Evolutionary conservation across 2,797 vertebrate genomes (phyloP), one percentile per base, ranked within the genome.

Genomic region (Myotis vivesi): DNA sequence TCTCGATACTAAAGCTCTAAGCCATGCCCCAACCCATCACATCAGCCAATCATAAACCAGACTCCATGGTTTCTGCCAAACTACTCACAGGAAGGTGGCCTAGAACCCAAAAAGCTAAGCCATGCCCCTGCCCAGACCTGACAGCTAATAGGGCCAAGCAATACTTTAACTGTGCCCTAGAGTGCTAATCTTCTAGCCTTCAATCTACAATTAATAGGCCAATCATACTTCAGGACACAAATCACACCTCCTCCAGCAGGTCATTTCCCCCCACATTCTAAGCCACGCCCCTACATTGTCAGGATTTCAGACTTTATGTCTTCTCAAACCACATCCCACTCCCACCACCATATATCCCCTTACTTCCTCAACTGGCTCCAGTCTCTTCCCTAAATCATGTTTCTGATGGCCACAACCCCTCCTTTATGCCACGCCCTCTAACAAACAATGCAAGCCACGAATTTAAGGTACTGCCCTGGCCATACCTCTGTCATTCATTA

Each of bases 1-100:
- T 55, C 8, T 68, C 6, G n/a, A 1, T 1, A 13, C 7, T 17
- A 38, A 8, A 4, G 0, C 8, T 3, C 41, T 19, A 41, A 75
- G 73, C 68, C 80, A 53, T 44, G 11, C 44, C 81, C 80, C 73
- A 6, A 36, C 4, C 49, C 8, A 8, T 28, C 44, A 46, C 55
- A 44, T 15, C 36, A 64, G 41, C 69, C 80, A 92, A 80, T 92
- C 75, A 69, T 1, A 46, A 80, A 8, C 30, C 13, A 57, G 44
- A 30, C 30, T 49, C 11, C 13, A 2, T 3, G 57, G 15, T 49
- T 57, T 82, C 33, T 0, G 6, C 53, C 38, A 33, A 80, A 57
- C 16, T 28, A 57, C 12, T 59, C 28, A 6, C 22, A 10, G 30
- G 5, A 44, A 20, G 11, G 23, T 3, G 19, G 22, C 16, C 22